phyloP scores from a whole-genome alignment of 2,113 vertebrate species.

The Morphnarchus princeps region DNA sequence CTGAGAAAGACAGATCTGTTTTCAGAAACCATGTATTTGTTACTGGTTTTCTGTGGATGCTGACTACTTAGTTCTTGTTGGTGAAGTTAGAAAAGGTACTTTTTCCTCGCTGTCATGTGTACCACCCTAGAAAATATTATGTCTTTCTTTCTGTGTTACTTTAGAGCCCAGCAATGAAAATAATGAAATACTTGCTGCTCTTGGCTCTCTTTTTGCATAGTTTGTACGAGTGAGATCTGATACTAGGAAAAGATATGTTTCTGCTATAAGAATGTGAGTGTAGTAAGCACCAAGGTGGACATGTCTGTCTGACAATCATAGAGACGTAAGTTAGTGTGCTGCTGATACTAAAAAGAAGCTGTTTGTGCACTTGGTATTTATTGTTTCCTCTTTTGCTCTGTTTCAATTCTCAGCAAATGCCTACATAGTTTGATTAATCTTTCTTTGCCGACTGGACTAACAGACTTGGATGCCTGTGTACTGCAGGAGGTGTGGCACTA shows the following conservation, averaged over 20 bases:
- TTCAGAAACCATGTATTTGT: not conserved
- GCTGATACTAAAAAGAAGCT: not conserved
- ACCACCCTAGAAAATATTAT: not conserved
- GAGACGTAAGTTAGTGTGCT: not conserved
- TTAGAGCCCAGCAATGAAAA: not conserved
- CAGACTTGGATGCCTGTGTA: conserved; percentile 72
- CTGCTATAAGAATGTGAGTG: not conserved
- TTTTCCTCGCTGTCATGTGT: not conserved
- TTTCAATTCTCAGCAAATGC: conserved; percentile 79
- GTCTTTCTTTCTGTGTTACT: not conserved
- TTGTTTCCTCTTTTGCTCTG: conserved; percentile 26
- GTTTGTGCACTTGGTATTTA: not conserved
- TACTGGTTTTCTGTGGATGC: not conserved
- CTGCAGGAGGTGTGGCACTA: conserved; percentile 84
- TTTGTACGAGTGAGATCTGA: not conserved
- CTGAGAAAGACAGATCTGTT: not conserved
- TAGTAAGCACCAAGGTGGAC: not conserved
- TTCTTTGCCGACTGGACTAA: conserved; percentile 76
- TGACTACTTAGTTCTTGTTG: not conserved
- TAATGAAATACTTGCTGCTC: not conserved
- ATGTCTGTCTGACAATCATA: not conserved
- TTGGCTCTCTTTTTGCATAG: not conserved
- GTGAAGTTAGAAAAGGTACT: not conserved
- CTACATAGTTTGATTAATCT: conserved; percentile 86
- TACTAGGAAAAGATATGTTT: not conserved